A percentile compares a stretch with the other conserved stretches of the same genome.
Evolutionary conservation across 1,140 invertebrate species (phyloP).

Genomic region (Chlorops oryzae): DNA sequence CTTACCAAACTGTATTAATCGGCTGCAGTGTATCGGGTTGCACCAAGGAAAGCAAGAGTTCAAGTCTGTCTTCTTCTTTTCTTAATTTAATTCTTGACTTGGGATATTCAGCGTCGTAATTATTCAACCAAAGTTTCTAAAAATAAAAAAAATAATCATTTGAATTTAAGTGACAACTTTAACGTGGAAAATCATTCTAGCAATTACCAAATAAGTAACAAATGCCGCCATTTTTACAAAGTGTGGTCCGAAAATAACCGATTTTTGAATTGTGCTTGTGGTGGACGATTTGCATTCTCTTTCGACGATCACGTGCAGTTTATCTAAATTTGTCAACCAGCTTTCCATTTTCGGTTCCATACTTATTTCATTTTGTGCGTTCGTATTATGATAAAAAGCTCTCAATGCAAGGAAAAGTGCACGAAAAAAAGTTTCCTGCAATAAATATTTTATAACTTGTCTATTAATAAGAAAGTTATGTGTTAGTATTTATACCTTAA

Average conservation of each 20-base stretch:
- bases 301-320: conserved; percentile 26
- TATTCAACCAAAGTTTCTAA: too few species aligned
- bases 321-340: conserved; percentile 28
- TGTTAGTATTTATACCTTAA: conserved; percentile 7
- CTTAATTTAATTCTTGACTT: too few species aligned
- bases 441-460: conserved; percentile 21
- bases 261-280: conserved; percentile 9
- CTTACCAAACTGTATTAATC: too few species aligned
- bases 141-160: too few species aligned
- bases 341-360: conserved; percentile 21
- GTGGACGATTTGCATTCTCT: conserved; percentile 19
- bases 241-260: conserved; percentile 17
- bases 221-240: conserved; percentile 34
- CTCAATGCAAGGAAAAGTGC: conserved; percentile 22
- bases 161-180: too few species aligned
- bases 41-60: too few species aligned
- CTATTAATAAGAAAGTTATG: conserved; percentile 11
- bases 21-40: too few species aligned
- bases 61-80: too few species aligned
- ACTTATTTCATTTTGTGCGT: conserved; percentile 20
- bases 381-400: conserved; percentile 27
- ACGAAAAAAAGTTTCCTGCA: conserved; percentile 28
- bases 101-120: too few species aligned
- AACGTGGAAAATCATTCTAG: too few species aligned
- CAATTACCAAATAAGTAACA: conserved; percentile 34